Conservation (phyloP, 2,113 vertebrate species). For the Dinomys branickii region DNA sequence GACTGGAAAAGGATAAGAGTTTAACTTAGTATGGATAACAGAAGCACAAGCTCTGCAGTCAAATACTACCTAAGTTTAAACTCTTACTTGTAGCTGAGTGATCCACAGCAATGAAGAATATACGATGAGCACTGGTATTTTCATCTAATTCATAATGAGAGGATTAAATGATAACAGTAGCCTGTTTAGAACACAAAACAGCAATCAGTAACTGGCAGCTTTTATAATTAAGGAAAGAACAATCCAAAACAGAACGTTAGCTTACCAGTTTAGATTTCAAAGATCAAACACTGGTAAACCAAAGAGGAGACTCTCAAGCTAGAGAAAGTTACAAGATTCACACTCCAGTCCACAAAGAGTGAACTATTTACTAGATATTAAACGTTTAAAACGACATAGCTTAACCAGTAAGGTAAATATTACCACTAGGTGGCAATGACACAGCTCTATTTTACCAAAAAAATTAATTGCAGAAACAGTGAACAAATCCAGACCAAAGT, state of each 20-base stretch:
- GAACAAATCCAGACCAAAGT: slow-evolving; percentile 46
- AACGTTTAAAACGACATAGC: slow-evolving; percentile 51
- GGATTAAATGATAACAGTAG: background rate
- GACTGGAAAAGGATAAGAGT: background rate
- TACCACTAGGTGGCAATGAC: slow-evolving; percentile 76
- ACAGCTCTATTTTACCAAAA: slow-evolving; percentile 53
- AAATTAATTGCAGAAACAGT: slow-evolving; percentile 39
- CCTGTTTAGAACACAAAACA: slow-evolving; percentile 30
- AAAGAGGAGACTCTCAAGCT: background rate
- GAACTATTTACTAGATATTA: slow-evolving; percentile 31
- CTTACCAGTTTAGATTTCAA: background rate
- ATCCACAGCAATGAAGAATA: slow-evolving; percentile 34
- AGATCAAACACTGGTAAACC: background rate
- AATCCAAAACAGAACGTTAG: background rate
- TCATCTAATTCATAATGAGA: slow-evolving; percentile 8
- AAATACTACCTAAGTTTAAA: slow-evolving; percentile 16
- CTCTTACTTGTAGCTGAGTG: slow-evolving; percentile 14
- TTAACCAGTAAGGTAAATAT: slow-evolving; percentile 34
- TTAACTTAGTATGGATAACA: background rate
- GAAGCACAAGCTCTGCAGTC: background rate
- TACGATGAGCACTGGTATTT: background rate
- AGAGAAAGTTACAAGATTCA: slow-evolving; percentile 36
- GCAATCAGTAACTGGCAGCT: background rate
- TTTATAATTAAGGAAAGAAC: slow-evolving; percentile 42
- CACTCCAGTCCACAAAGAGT: background rate